Percentiles rank a stretch among this genome's conserved stretches.
phyloP scores from a whole-genome alignment of 2,888 invertebrate species.

The Ormyrus rosae region DNA sequence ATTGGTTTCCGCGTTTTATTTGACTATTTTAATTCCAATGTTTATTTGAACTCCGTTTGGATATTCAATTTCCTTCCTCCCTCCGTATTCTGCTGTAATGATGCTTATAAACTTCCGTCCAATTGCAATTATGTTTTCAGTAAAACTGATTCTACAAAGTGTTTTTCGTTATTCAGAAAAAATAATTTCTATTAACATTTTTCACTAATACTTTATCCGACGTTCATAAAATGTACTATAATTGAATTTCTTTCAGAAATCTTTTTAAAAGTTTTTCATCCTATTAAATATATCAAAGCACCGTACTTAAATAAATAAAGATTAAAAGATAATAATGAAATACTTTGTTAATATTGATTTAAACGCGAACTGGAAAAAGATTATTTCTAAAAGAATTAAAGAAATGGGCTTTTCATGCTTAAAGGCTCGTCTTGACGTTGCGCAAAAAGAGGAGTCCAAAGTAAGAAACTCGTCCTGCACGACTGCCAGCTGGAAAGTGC shows the following conservation, averaged over 20 bases:
- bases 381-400: too few species aligned
- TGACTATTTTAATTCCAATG: constrained; percentile 33
- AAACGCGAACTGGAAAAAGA: too few species aligned
- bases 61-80: constrained; percentile 36
- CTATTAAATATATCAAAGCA: too few species aligned
- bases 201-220: background rate
- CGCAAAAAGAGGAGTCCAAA: background rate
- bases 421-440: too few species aligned
- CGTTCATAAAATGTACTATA: too few species aligned
- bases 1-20: constrained; percentile 4
- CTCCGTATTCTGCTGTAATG: constrained; percentile 29
- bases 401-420: too few species aligned
- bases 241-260: too few species aligned
- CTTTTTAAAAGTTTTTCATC: too few species aligned
- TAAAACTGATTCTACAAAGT: constrained; percentile 34
- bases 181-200: constrained; percentile 40
- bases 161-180: constrained; percentile 38
- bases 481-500: background rate
- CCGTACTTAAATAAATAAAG: too few species aligned
- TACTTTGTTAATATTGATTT: too few species aligned
- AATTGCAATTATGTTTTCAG: constrained; percentile 34
- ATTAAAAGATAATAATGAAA: too few species aligned
- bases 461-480: background rate
- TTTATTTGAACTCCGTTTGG: constrained; percentile 19
- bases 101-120: constrained; percentile 28